These are phyloP conservation scores for Alexandromys fortis DNA, from an alignment of 2,113 vertebrate species.

Conservation along the genomic window DNA sequence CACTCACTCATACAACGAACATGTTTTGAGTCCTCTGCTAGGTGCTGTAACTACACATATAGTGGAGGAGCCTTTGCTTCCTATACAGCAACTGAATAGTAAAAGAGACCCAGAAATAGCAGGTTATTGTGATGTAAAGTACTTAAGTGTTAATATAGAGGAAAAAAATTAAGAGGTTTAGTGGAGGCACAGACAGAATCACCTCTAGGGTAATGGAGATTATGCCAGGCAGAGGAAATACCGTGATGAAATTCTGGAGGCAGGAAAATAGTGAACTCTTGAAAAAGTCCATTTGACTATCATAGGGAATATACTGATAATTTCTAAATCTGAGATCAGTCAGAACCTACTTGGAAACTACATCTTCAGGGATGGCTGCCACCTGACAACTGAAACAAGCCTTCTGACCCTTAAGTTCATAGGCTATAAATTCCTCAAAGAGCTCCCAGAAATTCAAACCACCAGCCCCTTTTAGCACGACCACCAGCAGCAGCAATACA, in stretches of 20 bases:
- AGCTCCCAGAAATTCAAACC: neutral
- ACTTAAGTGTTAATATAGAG: neutral
- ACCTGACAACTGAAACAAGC: neutral
- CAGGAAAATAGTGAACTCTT: neutral
- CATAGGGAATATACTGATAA: neutral
- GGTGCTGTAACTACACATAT: neutral
- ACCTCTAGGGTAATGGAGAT: neutral
- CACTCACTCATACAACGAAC: neutral
- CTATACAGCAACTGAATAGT: neutral
- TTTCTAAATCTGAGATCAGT: neutral
- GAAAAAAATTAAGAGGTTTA: neutral
- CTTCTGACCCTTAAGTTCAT: neutral
- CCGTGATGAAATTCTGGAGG: neutral
- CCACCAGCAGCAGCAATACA: neutral
- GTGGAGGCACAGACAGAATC: neutral
- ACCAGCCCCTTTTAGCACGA: neutral
- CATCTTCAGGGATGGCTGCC: neutral
- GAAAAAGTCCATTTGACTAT: neutral
- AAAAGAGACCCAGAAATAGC: neutral
- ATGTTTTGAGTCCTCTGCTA: neutral
- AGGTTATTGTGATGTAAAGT: neutral
- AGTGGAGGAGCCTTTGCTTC: neutral
- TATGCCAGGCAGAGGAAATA: neutral
- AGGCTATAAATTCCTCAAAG: neutral
- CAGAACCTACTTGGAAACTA: slow-evolving; percentile 15